Evolutionary conservation across 1,140 invertebrate species (phyloP).

Genomic region (Fopius arisanus): DNA sequence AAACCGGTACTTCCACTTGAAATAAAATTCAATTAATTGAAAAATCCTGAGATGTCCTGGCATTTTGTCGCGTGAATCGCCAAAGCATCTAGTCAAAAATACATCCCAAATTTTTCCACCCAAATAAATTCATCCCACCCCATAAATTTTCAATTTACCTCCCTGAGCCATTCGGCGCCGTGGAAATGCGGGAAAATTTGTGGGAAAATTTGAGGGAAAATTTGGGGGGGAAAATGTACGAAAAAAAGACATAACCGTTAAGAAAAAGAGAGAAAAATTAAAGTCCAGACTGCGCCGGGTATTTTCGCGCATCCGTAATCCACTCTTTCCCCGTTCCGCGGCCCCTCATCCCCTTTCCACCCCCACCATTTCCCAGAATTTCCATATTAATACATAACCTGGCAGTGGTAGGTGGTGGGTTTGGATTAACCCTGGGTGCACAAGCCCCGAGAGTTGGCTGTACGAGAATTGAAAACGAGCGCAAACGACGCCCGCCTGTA

Average conservation of each 20-base stretch:
- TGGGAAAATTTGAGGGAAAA: not conserved
- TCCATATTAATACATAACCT: conserved; percentile 49
- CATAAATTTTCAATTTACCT: not conserved
- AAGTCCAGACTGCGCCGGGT: not conserved
- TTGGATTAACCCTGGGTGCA: conserved; percentile 17
- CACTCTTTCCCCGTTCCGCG: too few species aligned
- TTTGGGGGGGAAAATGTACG: not conserved
- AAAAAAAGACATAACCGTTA: conserved; percentile 1
- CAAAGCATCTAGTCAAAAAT: too few species aligned
- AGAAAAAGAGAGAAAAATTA: not conserved
- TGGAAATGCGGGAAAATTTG: not conserved
- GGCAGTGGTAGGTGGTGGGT: not conserved
- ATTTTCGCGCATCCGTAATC: not conserved
- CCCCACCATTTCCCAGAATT: conserved; percentile 29
- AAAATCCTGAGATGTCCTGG: too few species aligned
- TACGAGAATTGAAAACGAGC: conserved; percentile 48
- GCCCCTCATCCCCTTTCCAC: not conserved
- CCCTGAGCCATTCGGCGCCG: not conserved
- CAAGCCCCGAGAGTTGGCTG: conserved; percentile 33
- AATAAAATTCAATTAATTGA: too few species aligned
- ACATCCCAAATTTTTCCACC: too few species aligned
- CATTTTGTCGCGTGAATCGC: too few species aligned
- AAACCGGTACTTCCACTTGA: too few species aligned
- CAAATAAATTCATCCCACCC: not conserved
- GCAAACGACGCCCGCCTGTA: conserved; percentile 27